Conservation (phyloP, 1,140 invertebrate species). For the Tetragonula clypearis region DNA sequence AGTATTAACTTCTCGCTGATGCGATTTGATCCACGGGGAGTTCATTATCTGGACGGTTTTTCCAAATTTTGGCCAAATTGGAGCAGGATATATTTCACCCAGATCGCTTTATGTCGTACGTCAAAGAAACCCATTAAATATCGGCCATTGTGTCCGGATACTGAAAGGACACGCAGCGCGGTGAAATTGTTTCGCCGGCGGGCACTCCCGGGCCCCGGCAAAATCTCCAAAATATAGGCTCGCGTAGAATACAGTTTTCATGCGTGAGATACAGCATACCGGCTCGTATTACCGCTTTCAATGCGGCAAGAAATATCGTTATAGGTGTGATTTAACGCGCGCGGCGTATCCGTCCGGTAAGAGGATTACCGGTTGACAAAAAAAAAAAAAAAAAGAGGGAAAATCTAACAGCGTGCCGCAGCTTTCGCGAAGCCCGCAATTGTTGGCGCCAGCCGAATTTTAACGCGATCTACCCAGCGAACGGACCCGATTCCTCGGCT, state of each 20-base stretch:
- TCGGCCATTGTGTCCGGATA: neutral
- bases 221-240: neutral
- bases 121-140: neutral
- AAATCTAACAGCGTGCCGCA: neutral
- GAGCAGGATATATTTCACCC: too few species aligned
- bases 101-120: too few species aligned
- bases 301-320: constrained; percentile 56
- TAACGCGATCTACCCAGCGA: constrained; percentile 32
- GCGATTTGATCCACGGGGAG: too few species aligned
- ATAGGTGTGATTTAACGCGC: constrained; percentile 61
- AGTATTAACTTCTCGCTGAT: too few species aligned
- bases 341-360: constrained; percentile 34
- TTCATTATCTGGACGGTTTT: too few species aligned
- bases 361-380: constrained; percentile 49
- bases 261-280: constrained; percentile 31
- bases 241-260: constrained; percentile 38
- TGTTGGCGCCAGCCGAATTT: constrained; percentile 40
- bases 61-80: too few species aligned
- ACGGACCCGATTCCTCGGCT: constrained; percentile 24
- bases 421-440: constrained; percentile 37
- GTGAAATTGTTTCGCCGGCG: neutral
- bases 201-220: neutral
- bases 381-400: constrained; percentile 22
- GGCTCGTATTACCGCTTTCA: constrained; percentile 52
- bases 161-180: neutral